Evolutionary conservation across 2,888 invertebrate species (phyloP), one percentile per base, ranked within the genome.

Genomic region (Harpalus rubripes): DNA sequence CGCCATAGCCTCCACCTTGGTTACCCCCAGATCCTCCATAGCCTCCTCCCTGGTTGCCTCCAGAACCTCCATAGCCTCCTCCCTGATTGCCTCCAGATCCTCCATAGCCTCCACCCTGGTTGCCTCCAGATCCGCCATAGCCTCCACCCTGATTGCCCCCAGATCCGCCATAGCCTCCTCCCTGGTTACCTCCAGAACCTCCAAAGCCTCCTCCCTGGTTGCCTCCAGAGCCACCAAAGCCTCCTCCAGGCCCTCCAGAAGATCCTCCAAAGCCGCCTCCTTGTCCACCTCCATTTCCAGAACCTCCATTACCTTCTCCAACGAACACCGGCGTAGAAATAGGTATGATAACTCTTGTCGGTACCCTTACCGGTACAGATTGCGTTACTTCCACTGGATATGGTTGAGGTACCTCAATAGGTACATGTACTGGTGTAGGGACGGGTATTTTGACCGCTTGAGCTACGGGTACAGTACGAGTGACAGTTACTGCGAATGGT

Each of bases 371-470:
- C 12, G 84, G 76, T 4, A 84, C 84, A 18, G 76, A 39, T 63
- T 84, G 76, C 15, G 22, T 15, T 0, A 76, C 63, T 8, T 76
- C 41, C 10, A 84, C 84, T n/a, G 76, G 76, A 44, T 84, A 84
- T 6, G 84, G 84, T 26, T 76, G 61, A 0, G 84, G 84, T n/a
- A 84, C 84, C 26, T 84, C 59, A 4, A 78, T 41, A 18, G 84
- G 84, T 2, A 84, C 76, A 22, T 76, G 63, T 1, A 84, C 84
- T 18, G 84, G 76, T 15, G 76, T 59, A 5, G 84, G 76, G 0
- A 84, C 78, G 5, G 76, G 72, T 32, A 76, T 78, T 10, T 59
- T 22, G 12, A 84, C 84, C 5, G 84, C 76, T 76, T 84, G 76
- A 8, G 84, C 76, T 4, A 84, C 84, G n/a, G 61, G 84, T 22